Conservation (phyloP, 2,888 invertebrate genomes). For the Pandemis cinnamomeana region DNA sequence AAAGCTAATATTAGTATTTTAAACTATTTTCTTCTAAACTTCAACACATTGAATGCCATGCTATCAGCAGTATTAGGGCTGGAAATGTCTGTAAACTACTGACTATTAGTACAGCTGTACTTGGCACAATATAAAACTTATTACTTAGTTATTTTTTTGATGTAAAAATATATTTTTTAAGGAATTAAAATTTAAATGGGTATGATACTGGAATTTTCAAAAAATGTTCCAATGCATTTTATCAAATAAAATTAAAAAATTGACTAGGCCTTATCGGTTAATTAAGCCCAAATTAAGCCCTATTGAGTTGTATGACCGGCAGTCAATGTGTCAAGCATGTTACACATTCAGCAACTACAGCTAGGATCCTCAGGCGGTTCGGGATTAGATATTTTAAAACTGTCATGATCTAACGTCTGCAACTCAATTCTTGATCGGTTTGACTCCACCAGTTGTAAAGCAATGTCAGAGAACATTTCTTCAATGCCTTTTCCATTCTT, state of each 20-base stretch:
- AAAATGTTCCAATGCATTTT: too few species aligned
- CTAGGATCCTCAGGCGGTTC: slow-evolving; percentile 84
- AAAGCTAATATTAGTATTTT: slow-evolving; percentile 12
- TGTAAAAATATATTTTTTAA: too few species aligned
- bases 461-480: slow-evolving; percentile 96
- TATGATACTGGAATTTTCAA: too few species aligned
- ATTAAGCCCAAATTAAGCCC: not conserved
- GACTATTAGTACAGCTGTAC: not conserved
- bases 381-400: slow-evolving; percentile 88
- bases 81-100: not conserved
- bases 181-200: too few species aligned
- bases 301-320: not conserved
- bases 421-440: slow-evolving; percentile 93
- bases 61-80: not conserved
- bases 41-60: not conserved
- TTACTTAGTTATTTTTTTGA: too few species aligned
- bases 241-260: too few species aligned
- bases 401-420: slow-evolving; percentile 90
- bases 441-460: slow-evolving; percentile 90
- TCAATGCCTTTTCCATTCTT: slow-evolving; percentile 94
- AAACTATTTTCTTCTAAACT: not conserved
- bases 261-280: too few species aligned
- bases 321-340: slow-evolving; percentile 2
- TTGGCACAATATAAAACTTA: not conserved
- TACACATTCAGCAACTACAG: slow-evolving; percentile 70